These are phyloP conservation scores for Rhaphigaster nebulosa DNA, from an alignment of 2,888 invertebrate genomes.

Conservation along the genomic window DNA sequence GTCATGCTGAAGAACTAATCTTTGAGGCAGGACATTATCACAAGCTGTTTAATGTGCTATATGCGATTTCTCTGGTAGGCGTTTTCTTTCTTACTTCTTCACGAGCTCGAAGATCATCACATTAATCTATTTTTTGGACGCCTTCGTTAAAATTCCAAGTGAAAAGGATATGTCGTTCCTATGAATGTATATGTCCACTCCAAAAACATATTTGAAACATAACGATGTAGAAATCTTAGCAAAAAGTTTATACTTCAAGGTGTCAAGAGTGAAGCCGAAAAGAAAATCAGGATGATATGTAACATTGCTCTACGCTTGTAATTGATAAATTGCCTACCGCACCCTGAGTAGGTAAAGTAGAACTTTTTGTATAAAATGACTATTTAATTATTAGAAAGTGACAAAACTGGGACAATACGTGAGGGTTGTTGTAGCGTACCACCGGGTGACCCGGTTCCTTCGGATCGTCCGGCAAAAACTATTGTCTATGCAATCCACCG, in stretches of 20 bases:
- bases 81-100: not conserved
- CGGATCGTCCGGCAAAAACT: conserved; percentile 6
- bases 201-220: not conserved
- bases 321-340: not conserved
- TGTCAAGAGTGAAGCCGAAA: not conserved
- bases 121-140: not conserved
- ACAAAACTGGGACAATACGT: conserved; percentile 23
- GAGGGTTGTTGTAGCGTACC: not conserved
- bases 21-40: not conserved
- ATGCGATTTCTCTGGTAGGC: not conserved
- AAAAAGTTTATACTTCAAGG: not conserved
- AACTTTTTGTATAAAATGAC: conserved; percentile 1
- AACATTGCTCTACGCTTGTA: not conserved
- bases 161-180: too few relatives aligned
- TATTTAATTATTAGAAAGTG: conserved; percentile 41
- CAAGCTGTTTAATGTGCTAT: not conserved
- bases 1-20: not conserved
- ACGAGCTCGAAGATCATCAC: too few relatives aligned
- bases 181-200: not conserved
- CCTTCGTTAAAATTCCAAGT: not conserved
- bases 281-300: not conserved
- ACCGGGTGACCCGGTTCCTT: not conserved
- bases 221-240: not conserved
- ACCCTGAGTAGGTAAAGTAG: not conserved
- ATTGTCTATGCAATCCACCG: conserved; percentile 24